These are phyloP conservation scores for Apis cerana DNA, from an alignment of 1,140 invertebrate genomes.

Conservation along the genomic window DNA sequence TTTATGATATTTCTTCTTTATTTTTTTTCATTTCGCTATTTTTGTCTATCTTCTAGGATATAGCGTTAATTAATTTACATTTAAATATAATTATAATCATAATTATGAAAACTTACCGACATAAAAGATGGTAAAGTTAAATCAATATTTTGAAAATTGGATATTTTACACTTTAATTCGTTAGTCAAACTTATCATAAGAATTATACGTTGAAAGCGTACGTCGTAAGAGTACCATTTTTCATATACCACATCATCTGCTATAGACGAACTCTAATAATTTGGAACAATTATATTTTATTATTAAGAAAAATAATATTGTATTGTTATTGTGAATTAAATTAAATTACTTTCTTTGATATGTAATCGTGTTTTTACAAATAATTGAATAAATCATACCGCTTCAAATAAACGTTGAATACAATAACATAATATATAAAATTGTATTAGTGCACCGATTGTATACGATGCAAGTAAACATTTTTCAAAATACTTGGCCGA, in stretches of 20 bases:
- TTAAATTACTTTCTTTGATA: no score
- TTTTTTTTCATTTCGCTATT: no score
- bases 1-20: no score
- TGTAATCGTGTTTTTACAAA: no score
- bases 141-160: conserved; percentile 34
- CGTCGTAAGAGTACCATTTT: conserved; percentile 34
- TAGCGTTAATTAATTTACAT: no score
- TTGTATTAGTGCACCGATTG: conserved; percentile 46
- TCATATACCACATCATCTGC: conserved; percentile 51
- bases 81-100: no score
- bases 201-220: conserved; percentile 10
- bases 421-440: conserved; percentile 64
- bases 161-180: conserved; percentile 49
- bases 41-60: no score
- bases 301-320: no score
- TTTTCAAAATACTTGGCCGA: background rate
- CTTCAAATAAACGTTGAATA: conserved; percentile 59
- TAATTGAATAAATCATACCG: conserved; percentile 43
- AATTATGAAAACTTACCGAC: conserved; percentile 36
- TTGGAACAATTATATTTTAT: background rate
- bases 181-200: conserved; percentile 25
- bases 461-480: conserved; percentile 29
- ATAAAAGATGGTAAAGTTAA: conserved; percentile 49
- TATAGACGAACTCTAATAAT: conserved; percentile 46
- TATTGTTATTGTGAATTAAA: no score